These are phyloP conservation scores for Rhinichthys osculus DNA, from an alignment of 2,797 vertebrate species.

Conservation along the genomic window DNA sequence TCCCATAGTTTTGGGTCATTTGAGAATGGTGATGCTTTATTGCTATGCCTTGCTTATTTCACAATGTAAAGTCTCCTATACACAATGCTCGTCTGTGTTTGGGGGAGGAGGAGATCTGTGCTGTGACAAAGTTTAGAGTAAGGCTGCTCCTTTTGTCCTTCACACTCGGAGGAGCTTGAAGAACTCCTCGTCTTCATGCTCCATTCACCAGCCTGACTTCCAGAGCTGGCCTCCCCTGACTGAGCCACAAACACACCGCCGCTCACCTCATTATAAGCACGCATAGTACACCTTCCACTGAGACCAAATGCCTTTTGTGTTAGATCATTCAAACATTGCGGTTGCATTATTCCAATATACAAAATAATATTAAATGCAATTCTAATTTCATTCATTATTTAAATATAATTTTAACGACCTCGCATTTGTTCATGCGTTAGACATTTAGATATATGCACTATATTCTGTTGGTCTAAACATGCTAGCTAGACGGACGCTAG, in stretches of 20 bases:
- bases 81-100: constrained; percentile 26
- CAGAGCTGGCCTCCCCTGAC: constrained; percentile 77
- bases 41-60: background rate
- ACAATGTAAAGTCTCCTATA: constrained; percentile 57
- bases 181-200: constrained; percentile 78
- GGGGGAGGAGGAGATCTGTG: constrained; percentile 78
- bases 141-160: constrained; percentile 85
- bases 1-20: background rate
- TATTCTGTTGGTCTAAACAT: background rate
- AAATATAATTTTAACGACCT: background rate
- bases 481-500: background rate
- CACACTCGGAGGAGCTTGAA: constrained; percentile 84
- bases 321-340: constrained; percentile 1
- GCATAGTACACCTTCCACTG: constrained; percentile 46
- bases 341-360: background rate
- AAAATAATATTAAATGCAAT: background rate
- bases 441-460: background rate
- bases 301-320: constrained; percentile 41
- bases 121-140: constrained; percentile 83
- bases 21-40: background rate
- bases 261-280: constrained; percentile 65
- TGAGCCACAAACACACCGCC: constrained; percentile 79
- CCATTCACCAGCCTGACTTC: constrained; percentile 70
- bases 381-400: constrained; percentile 4
- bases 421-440: background rate